Evolutionary conservation across 1,140 invertebrate genomes (phyloP).

Genomic region (Sarcophaga bullata): DNA sequence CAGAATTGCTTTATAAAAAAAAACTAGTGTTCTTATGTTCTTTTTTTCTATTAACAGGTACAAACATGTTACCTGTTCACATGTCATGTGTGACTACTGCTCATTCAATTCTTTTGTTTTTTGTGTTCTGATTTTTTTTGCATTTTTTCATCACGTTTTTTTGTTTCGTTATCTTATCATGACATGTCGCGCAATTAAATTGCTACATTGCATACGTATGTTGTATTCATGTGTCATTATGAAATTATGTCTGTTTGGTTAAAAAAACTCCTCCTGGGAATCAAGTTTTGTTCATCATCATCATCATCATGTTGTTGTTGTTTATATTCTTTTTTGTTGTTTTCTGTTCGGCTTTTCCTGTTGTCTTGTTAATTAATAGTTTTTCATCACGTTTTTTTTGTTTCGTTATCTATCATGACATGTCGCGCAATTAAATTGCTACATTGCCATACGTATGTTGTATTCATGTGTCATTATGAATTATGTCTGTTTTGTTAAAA

Average conservation of each 20-base stretch:
- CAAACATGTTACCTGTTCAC: too few relatives aligned
- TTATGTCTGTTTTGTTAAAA: background rate
- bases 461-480: slow-evolving; percentile 21
- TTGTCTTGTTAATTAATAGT: background rate
- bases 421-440: slow-evolving; percentile 26
- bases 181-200: slow-evolving; percentile 26
- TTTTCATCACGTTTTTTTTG: too few relatives aligned
- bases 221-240: slow-evolving; percentile 22
- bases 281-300: background rate
- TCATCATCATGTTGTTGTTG: background rate
- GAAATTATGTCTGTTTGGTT: background rate
- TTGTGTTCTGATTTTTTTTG: background rate
- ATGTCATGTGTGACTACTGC: too few relatives aligned
- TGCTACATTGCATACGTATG: slow-evolving; percentile 1
- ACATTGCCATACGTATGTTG: slow-evolving; percentile 3
- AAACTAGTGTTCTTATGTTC: background rate
- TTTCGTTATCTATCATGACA: background rate
- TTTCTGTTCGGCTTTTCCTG: background rate
- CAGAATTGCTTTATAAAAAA: background rate
- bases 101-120: too few relatives aligned
- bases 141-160: background rate
- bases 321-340: background rate
- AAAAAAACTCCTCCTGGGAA: slow-evolving; percentile 3
- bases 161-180: background rate
- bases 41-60: too few relatives aligned